Percentiles rank a stretch among this genome's conserved stretches.
These are phyloP conservation scores for Cephalotes varians DNA, from an alignment of 2,888 invertebrate species.

Conservation along the genomic window DNA sequence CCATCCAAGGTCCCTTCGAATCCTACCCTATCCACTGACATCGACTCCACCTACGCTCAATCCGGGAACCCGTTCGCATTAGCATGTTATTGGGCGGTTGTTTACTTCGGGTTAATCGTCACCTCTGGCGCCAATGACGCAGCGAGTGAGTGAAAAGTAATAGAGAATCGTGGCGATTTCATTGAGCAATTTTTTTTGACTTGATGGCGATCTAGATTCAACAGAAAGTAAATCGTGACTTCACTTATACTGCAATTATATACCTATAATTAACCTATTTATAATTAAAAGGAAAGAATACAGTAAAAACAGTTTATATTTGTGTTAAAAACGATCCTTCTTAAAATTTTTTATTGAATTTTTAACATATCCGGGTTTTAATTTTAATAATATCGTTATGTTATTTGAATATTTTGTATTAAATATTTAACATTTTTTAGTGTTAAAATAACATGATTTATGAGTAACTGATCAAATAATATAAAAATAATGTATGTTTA, in stretches of 20 bases:
- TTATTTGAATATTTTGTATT: too few species aligned
- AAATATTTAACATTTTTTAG: too few species aligned
- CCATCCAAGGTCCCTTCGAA: slow-evolving; percentile 60
- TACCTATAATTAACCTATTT: too few species aligned
- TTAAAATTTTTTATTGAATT: too few species aligned
- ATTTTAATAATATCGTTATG: too few species aligned
- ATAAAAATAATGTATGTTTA: too few species aligned
- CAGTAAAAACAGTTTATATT: too few species aligned
- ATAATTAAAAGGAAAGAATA: background rate
- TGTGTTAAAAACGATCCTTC: too few species aligned
- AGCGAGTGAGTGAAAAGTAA: slow-evolving; percentile 33
- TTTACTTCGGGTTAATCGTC: slow-evolving; percentile 83
- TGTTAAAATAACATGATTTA: too few species aligned
- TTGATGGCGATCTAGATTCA: background rate
- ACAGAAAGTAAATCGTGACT: background rate
- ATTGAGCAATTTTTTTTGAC: slow-evolving; percentile 42
- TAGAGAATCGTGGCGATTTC: slow-evolving; percentile 51
- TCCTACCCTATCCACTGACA: slow-evolving; percentile 43
- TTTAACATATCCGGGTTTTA: too few species aligned
- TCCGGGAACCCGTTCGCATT: slow-evolving; percentile 77
- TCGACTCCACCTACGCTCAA: slow-evolving; percentile 54
- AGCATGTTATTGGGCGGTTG: slow-evolving; percentile 84
- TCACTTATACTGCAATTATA: background rate
- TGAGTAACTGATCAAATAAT: too few species aligned
- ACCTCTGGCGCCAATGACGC: slow-evolving; percentile 62